Base-by-base conservation (phyloP, 2,888 invertebrate genomes). In the Euplexia lucipara region DNA sequence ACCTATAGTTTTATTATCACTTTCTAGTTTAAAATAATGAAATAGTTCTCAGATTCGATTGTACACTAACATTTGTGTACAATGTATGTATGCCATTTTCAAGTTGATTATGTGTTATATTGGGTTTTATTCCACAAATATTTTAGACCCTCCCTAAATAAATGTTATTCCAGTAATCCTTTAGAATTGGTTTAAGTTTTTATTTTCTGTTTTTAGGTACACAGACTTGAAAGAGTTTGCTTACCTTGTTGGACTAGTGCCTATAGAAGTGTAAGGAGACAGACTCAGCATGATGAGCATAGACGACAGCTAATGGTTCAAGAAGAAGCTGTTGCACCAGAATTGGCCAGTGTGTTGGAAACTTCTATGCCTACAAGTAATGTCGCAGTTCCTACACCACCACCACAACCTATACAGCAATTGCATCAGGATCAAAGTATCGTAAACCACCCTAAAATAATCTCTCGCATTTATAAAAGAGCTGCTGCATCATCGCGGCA, bases 181-280 rank as follows among this genome's bases (percentile, higher is more conserved):
- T 39, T 16, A 16, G n/a, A n/a, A n/a, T 8, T n/a, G 7, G 5
- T 14, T 35, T 14, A 39, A 16, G 39, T 6, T 39, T 39, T 39
- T 14, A n/a, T n/a, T n/a, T n/a, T n/a, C n/a, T n/a, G n/a, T n/a
- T n/a, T n/a, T n/a, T n/a, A n/a, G n/a, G n/a, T 39, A 16, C 42
- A 60, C 30, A 32, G 44, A 9, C 49, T 60, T 26, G 26, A 37
- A 52, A 51, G 35, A 51, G 51, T 37, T 51, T 59, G 48, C 39
- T 41, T 51, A 49, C 49, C 32, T 49, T 51, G 42, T 59, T 59
- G 59, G 51, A 42, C 45, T 35, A 60, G 44, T 51, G 60, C 51
- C 12, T 51, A 35, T 60, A 60, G 51, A 51, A 60, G 51, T 52
- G 60, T 51, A n/a, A 60, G 51, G 22, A 60, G 51, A 60, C 60